Evolutionary conservation across 64 coral and sea anemone genomes (phyloP), one percentile per base, ranked within the genome.

Genomic region (Acropora tenuis): DNA sequence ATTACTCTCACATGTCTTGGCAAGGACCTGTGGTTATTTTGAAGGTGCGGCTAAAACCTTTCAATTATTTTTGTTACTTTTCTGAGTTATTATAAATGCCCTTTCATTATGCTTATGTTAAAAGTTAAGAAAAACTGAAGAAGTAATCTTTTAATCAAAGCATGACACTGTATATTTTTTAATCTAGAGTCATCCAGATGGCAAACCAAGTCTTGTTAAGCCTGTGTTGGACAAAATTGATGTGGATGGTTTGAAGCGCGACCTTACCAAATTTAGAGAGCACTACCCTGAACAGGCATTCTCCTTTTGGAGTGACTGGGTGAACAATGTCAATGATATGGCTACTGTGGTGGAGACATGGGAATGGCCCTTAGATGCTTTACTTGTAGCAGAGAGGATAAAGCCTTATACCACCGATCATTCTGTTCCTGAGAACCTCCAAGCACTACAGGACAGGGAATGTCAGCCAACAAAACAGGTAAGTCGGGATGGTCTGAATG

Each of bases 1-100:
- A 92, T 19, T 92, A 84, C 53, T 86, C 80, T n/a, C 57, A 73
- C 3, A 67, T 83, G 68, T 55, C 75, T 19, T 92, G 90, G 90
- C 74, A 83, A 73, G 90, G 80, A 18, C 90, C 80, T 47, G 74
- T 86, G 15, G 10, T 74, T 19, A 83, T 86, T 44, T 47, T 85
- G 48, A 75, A 63, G 80, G 80, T 92, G 42, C 73, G 46, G 42
- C 9, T 76, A 76, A 1, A 76, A 13, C 73, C 41, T 76, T 76
- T 76, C 16, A 55, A 30, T 1, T 40, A 12, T 5, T 59, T 12
- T 12, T 12, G 55, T 59, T 59, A 7, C 12, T 59, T 5, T 59
- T 59, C 12, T 7, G 12, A 59, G 12, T 59, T 59, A 59, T 59
- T 59, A 7, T 59, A 7, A 59, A 59, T 59, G 5, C 55, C 55